phyloP scores from a whole-genome alignment of 1,140 invertebrate species.

The Chelonus insularis region DNA sequence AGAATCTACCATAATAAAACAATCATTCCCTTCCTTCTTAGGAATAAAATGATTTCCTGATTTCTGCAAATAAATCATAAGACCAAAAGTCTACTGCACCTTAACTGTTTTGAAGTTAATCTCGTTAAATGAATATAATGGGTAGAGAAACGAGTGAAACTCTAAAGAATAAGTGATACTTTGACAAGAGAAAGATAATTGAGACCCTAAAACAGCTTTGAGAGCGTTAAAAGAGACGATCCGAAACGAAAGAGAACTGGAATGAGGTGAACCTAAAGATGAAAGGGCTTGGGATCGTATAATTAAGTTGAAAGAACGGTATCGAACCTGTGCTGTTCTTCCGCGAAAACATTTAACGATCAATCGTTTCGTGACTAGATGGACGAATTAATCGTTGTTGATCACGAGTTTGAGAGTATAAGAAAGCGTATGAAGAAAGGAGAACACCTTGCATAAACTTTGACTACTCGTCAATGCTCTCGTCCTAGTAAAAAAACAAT shows the following conservation, averaged over 20 bases:
- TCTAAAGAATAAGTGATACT: neutral
- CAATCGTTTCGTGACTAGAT: slow-evolving; percentile 21
- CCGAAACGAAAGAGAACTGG: neutral
- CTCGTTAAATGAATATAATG: too few species aligned
- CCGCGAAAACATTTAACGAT: slow-evolving; percentile 21
- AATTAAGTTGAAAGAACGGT: slow-evolving; percentile 13
- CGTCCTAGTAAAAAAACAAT: too few species aligned
- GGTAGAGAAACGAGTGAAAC: too few species aligned
- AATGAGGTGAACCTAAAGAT: slow-evolving; percentile 2
- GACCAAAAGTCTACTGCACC: too few species aligned
- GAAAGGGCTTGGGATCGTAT: slow-evolving; percentile 12
- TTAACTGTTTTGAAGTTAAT: too few species aligned
- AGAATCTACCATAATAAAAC: too few species aligned
- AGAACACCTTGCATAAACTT: slow-evolving; percentile 16
- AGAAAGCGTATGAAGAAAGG: slow-evolving; percentile 10
- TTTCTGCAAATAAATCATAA: too few species aligned
- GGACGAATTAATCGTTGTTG: slow-evolving; percentile 19
- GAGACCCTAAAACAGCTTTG: neutral
- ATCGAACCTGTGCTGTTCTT: slow-evolving; percentile 14
- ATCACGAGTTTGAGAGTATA: slow-evolving; percentile 12
- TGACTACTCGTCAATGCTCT: too few species aligned
- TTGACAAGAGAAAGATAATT: slow-evolving; percentile 12
- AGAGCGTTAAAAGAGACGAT: neutral
- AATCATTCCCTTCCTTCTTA: too few species aligned
- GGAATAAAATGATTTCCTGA: too few species aligned